Percentiles rank a stretch among this genome's conserved stretches.
These are phyloP conservation scores for Dynastes grantii DNA, from an alignment of 2,888 invertebrate genomes.

Conservation along the genomic window DNA sequence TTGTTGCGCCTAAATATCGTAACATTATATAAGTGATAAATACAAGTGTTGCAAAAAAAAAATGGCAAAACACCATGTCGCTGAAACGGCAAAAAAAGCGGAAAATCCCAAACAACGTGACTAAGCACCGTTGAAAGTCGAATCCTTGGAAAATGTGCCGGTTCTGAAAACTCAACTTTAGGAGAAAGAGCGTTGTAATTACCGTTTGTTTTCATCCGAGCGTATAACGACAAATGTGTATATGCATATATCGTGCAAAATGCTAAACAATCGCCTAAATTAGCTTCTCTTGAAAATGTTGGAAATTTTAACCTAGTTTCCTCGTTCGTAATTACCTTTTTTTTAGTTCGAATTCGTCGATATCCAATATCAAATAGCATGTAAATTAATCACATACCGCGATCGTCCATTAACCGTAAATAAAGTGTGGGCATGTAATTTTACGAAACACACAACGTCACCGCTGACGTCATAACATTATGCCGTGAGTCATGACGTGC, in stretches of 20 bases:
- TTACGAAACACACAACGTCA: constrained; percentile 35
- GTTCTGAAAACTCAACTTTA: constrained; percentile 36
- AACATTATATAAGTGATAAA: not conserved
- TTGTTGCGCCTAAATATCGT: not conserved
- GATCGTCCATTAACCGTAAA: constrained; percentile 40
- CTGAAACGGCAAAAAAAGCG: constrained; percentile 1
- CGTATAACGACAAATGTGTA: not conserved
- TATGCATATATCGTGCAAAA: not conserved
- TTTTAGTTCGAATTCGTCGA: constrained; percentile 25
- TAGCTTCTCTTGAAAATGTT: constrained; percentile 22
- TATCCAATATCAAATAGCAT: constrained; percentile 27
- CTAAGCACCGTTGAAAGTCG: constrained; percentile 23
- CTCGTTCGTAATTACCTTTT: constrained; percentile 21
- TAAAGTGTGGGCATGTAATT: constrained; percentile 45
- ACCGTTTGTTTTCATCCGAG: constrained; percentile 21
- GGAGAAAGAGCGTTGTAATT: constrained; percentile 31
- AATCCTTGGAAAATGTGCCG: constrained; percentile 15
- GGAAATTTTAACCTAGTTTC: constrained; percentile 33
- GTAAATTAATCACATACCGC: constrained; percentile 34
- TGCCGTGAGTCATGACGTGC: constrained; percentile 31
- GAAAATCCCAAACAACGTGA: constrained; percentile 40
- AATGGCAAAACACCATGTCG: too few relatives aligned
- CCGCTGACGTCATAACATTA: constrained; percentile 19
- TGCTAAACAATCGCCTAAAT: constrained; percentile 14
- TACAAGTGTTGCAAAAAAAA: not conserved